Evolutionary conservation across 35 echinoderm and acorn worm species (phyloP).

Genomic region (Holothuria glaberrima): DNA sequence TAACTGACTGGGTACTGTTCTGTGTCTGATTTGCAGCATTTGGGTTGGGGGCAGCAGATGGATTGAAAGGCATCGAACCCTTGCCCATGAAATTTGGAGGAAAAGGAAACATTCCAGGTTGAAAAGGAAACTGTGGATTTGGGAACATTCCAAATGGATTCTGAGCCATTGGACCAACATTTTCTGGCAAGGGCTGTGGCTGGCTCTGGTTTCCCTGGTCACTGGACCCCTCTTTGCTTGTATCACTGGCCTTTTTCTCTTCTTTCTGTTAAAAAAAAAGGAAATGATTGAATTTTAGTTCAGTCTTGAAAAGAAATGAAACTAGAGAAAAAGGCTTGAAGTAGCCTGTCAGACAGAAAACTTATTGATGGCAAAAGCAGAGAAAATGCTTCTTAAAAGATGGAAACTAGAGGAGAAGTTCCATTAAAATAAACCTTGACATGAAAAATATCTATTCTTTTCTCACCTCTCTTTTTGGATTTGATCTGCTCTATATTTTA

Average conservation of each 20-base stretch:
- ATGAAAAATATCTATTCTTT: neutral
- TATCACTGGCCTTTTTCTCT: conserved; percentile 45
- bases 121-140: conserved; percentile 63
- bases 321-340: no score
- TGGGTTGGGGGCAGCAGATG: conserved; percentile 2
- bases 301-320: no score
- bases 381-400: no score
- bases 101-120: conserved; percentile 69
- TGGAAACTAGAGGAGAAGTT: no score
- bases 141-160: conserved; percentile 69
- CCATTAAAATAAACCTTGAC: no score
- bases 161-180: conserved; percentile 46
- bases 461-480: neutral
- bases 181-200: conserved; percentile 50
- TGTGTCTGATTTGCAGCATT: conserved; percentile 3
- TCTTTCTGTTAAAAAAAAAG: conserved; percentile 56
- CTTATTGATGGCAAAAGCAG: no score
- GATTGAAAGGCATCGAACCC: conserved; percentile 51
- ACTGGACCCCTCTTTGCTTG: neutral
- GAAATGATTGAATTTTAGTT: no score
- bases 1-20: conserved; percentile 8
- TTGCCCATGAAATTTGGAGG: conserved; percentile 75
- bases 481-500: neutral
- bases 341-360: no score
- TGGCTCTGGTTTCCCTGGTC: conserved; percentile 30